A percentile compares a stretch with the other conserved stretches of the same genome.
These are phyloP conservation scores for Gymnocephalus cernua DNA, from an alignment of 2,113 vertebrate species.

Conservation along the genomic window DNA sequence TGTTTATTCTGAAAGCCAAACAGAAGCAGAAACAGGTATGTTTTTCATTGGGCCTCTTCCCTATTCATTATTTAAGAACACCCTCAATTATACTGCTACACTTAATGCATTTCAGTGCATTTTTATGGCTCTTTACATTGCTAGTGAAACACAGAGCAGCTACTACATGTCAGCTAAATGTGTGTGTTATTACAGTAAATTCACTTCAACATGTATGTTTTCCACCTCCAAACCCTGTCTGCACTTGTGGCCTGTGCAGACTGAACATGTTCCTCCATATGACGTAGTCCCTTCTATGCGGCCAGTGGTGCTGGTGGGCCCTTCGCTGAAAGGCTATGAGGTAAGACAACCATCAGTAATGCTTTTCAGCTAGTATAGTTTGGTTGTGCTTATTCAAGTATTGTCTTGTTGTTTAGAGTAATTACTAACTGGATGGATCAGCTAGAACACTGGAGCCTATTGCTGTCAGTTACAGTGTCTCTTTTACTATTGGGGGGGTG, in stretches of 20 bases:
- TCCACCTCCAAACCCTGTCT: not conserved
- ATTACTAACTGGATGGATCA: not conserved
- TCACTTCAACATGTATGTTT: not conserved
- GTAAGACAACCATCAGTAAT: conserved; percentile 59
- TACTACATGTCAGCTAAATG: not conserved
- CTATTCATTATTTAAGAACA: conserved; percentile 18
- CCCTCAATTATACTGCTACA: not conserved
- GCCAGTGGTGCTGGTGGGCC: conserved; percentile 85
- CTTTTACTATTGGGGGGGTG: not conserved
- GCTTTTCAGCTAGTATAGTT: not conserved
- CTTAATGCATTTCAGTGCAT: not conserved
- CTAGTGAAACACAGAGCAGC: not conserved
- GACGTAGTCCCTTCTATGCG: conserved; percentile 87
- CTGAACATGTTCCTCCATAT: conserved; percentile 83
- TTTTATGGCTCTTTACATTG: not conserved
- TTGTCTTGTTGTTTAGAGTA: not conserved
- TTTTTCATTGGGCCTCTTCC: conserved; percentile 28
- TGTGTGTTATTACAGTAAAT: not conserved
- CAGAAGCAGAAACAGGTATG: conserved; percentile 88
- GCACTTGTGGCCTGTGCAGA: conserved; percentile 70
- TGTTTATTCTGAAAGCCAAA: conserved; percentile 84
- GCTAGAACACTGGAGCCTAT: not conserved
- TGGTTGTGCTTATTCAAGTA: not conserved
- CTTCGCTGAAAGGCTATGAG: conserved; percentile 86
- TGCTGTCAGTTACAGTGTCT: not conserved